Evolutionary conservation across 2,888 invertebrate species (phyloP).

Genomic region (Alitta virens): DNA sequence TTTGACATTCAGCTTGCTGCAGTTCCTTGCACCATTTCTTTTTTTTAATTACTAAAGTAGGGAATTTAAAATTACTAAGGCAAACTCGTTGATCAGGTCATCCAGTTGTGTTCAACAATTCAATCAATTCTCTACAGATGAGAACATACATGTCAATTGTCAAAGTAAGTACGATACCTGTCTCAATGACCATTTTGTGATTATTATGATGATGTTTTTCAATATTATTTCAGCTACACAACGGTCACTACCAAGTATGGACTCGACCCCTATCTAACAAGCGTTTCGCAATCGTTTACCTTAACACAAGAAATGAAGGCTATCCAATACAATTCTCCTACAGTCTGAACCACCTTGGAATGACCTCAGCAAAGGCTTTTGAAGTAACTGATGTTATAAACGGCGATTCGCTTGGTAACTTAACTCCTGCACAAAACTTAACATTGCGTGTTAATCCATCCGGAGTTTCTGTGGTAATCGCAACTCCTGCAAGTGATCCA

Average conservation of each 20-base stretch:
- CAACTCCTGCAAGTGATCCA: constrained; percentile 8
- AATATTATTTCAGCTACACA: constrained; percentile 17
- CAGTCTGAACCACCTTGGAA: constrained; percentile 31
- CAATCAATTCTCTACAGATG: no score
- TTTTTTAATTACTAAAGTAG: no score
- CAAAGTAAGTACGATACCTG: no score
- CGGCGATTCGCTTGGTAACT: constrained; percentile 33
- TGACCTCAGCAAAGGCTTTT: constrained; percentile 35
- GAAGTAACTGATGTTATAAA: constrained; percentile 45
- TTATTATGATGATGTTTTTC: no score
- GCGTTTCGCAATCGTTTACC: constrained; percentile 40
- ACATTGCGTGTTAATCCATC: constrained; percentile 29
- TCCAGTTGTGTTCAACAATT: no score
- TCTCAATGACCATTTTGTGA: no score
- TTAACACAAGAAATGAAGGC: constrained; percentile 37
- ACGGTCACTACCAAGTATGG: constrained; percentile 82
- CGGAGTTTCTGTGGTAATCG: constrained; percentile 25
- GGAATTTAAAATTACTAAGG: no score
- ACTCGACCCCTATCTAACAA: constrained; percentile 64
- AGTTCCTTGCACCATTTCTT: no score
- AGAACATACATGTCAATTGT: no score
- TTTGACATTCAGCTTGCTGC: no score
- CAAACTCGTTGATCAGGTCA: no score
- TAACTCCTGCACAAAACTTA: constrained; percentile 29
- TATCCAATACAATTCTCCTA: constrained; percentile 29